Evolutionary conservation across 2,888 invertebrate genomes (phyloP).

Genomic region (Linnaemya tessellans): DNA sequence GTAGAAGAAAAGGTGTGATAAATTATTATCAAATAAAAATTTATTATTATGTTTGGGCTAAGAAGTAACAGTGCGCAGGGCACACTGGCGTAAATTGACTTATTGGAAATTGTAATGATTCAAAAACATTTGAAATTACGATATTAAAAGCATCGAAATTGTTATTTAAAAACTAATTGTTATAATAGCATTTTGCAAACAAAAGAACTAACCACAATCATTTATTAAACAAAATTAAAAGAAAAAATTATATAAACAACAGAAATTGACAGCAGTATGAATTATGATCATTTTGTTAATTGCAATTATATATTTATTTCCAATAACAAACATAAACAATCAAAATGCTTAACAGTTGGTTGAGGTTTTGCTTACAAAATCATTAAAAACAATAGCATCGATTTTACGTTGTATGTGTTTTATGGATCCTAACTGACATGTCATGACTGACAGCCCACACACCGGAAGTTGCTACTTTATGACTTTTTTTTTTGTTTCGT

Average conservation of each 20-base stretch:
- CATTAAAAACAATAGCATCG: constrained; percentile 17
- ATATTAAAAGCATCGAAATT: too few species aligned
- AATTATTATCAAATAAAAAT: constrained; percentile 42
- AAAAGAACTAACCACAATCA: constrained; percentile 39
- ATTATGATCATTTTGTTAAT: constrained; percentile 54
- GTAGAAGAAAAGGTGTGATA: constrained; percentile 59
- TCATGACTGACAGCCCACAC: constrained; percentile 66
- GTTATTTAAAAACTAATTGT: too few species aligned
- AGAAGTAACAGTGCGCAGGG: not conserved
- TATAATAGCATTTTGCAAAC: constrained; percentile 35
- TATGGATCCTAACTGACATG: constrained; percentile 41
- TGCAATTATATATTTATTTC: constrained; percentile 56
- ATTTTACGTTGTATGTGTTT: constrained; percentile 1
- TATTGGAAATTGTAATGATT: too few species aligned
- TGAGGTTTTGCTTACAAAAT: constrained; percentile 22
- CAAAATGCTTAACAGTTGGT: not conserved
- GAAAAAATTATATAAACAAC: not conserved
- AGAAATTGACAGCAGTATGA: constrained; percentile 54
- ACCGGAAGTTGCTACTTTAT: constrained; percentile 70
- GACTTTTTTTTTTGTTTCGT: constrained; percentile 27
- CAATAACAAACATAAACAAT: constrained; percentile 35
- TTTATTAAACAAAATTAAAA: constrained; percentile 20
- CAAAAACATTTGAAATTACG: too few species aligned
- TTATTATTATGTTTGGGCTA: constrained; percentile 1
- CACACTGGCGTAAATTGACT: constrained; percentile 27